Conservation (phyloP, 2,797 vertebrate species). For the Trichosurus vulpecula region DNA sequence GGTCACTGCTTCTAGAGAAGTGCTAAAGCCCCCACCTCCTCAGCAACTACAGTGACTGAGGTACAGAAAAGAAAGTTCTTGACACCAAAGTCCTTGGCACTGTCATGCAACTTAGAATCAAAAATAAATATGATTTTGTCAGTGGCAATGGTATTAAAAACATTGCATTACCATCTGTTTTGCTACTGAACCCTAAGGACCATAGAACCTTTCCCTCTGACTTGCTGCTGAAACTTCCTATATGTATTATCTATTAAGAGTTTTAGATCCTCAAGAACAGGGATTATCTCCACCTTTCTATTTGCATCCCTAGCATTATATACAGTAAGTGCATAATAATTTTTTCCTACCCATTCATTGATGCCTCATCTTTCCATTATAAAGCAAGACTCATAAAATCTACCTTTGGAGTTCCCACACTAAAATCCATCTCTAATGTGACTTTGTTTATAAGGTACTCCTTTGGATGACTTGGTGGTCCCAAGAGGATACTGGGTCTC, state of each 20-base stretch:
- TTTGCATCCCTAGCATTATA: neutral
- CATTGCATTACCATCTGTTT: neutral
- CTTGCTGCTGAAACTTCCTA: neutral
- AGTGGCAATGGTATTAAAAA: neutral
- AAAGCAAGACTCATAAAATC: neutral
- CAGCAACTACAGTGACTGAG: neutral
- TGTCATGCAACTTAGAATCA: neutral
- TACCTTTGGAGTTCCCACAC: constrained; percentile 54
- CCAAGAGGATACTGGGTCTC: neutral
- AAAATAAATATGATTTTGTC: neutral
- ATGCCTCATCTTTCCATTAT: neutral
- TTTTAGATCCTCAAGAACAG: neutral
- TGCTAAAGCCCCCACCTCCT: neutral
- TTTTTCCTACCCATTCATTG: neutral
- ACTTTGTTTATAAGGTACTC: neutral
- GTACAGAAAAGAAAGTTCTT: neutral
- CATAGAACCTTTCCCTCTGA: neutral
- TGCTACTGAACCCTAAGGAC: neutral
- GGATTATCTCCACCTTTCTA: neutral
- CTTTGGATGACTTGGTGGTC: neutral
- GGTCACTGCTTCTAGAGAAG: neutral
- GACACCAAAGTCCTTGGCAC: neutral
- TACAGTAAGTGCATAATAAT: neutral
- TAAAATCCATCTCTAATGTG: neutral
- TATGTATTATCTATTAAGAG: neutral